Base-by-base conservation (phyloP, 2,113 vertebrate species). In the Triplophysa rosa region DNA sequence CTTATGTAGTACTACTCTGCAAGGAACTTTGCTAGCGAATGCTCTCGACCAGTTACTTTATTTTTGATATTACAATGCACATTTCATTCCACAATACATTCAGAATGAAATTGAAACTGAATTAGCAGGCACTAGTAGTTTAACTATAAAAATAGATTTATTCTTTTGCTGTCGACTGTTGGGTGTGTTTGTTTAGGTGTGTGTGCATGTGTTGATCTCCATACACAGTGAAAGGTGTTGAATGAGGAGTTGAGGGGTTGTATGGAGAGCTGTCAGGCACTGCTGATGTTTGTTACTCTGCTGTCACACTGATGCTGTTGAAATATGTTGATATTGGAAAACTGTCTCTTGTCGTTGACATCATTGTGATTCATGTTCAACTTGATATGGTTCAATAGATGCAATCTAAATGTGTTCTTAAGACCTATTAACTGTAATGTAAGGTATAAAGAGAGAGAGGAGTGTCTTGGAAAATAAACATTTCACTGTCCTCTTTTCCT, bases 331-430 rank as follows among this genome's bases (percentile, higher is more conserved):
- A 26, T 49, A 49, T 58, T 68, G 42, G 47, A 68, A 49, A 16
- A 5, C 49, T 56, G 7, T n/a, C 54, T 58, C 19, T 58, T 58
- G 54, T 21, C 54, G 11, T 17, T 56, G 49, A 33, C 49, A 56
- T 70, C 47, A 70, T 13, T 19, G n/a, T 70, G 13, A 71, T 71
- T 71, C 10, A 37, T 56, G 26, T 56, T 71, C 14, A 21, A 56
- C 56, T 71, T 21, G 2, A 70, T 56, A 70, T 37, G 2, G 29
- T n/a, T 70, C 47, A 54, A 19, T 37, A 13, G 3, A 37, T 56
- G 12, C 12, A 56, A 17, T 71, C 17, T 37, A 71, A 37, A 56
- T 37, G 26, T 11, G 19, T 71, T 56, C 19, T 56, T 58, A 9
- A 4, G 7, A 9, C 49, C 13, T 52, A 14, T 14, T 13, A 17